Conservation (phyloP, 2,797 vertebrate genomes). For the Onychomys arenicola region DNA sequence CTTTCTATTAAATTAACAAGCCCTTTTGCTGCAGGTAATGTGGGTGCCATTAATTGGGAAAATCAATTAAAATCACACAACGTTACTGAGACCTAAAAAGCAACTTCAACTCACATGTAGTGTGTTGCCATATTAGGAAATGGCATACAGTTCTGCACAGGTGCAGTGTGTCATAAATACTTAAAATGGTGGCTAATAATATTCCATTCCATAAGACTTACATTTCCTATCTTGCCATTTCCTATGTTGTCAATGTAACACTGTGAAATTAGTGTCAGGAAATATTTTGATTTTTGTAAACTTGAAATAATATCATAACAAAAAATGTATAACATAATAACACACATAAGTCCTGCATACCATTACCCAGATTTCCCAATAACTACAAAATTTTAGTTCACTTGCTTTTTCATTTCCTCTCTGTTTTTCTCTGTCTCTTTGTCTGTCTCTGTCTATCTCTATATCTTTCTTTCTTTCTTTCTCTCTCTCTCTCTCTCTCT, state of each 20-base stretch:
- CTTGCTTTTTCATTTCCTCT: background rate
- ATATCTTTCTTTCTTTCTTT: background rate
- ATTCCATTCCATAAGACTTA: background rate
- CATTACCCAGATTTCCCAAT: background rate
- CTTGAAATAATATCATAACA: slow-evolving; percentile 33
- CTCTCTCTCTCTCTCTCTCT: background rate
- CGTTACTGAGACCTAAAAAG: slow-evolving; percentile 63
- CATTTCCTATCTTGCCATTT: background rate
- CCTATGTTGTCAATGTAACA: background rate
- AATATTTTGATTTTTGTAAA: slow-evolving; percentile 27
- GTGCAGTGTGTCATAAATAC: slow-evolving; percentile 19
- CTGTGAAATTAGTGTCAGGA: background rate
- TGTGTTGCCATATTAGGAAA: slow-evolving; percentile 38
- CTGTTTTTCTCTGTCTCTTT: background rate
- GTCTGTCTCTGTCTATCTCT: background rate
- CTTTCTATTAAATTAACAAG: slow-evolving; percentile 77
- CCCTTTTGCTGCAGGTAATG: slow-evolving; percentile 61
- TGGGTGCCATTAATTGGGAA: slow-evolving; percentile 58
- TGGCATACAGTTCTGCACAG: background rate
- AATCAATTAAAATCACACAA: slow-evolving; percentile 76
- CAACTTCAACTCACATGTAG: slow-evolving; percentile 59
- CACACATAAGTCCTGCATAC: background rate
- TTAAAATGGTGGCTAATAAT: background rate
- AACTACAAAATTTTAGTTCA: slow-evolving; percentile 22
- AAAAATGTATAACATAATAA: slow-evolving; percentile 32